Evolutionary conservation across 2,113 vertebrate species (phyloP).

Genomic region (Paramisgurnus dabryanus): DNA sequence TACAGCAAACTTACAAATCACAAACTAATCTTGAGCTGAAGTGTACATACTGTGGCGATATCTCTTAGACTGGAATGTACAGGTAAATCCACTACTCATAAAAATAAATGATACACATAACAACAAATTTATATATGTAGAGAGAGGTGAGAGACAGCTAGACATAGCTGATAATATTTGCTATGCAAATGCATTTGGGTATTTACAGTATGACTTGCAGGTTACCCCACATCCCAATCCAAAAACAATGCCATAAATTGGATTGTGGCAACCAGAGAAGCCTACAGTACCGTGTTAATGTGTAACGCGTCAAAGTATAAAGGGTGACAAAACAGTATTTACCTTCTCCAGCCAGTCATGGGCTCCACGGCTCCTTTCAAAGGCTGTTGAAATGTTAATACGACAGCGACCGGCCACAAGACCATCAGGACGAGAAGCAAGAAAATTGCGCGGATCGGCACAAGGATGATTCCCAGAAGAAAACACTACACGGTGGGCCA

Average conservation of each 20-base stretch:
- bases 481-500: conserved; percentile 62
- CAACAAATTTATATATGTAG: too few species aligned
- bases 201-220: too few species aligned
- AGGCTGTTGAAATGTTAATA: conserved; percentile 75
- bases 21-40: neutral
- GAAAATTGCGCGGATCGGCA: conserved; percentile 83
- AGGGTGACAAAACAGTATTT: conserved; percentile 60
- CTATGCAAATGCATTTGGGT: too few species aligned
- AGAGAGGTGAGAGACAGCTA: too few species aligned
- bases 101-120: too few species aligned
- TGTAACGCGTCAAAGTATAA: neutral
- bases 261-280: neutral
- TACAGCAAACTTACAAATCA: neutral
- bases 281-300: too few species aligned
- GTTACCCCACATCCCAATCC: neutral
- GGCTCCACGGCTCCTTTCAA: conserved; percentile 78
- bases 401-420: conserved; percentile 81
- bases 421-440: conserved; percentile 77
- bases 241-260: neutral
- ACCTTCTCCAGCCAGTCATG: conserved; percentile 91
- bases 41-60: too few species aligned
- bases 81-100: too few species aligned
- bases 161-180: too few species aligned
- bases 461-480: conserved; percentile 83
- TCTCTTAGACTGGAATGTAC: too few species aligned